A percentile compares a stretch with the other conserved stretches of the same genome.
These are phyloP conservation scores for Diarsia dahlii DNA, from an alignment of 2,888 invertebrate genomes.

Conservation along the genomic window DNA sequence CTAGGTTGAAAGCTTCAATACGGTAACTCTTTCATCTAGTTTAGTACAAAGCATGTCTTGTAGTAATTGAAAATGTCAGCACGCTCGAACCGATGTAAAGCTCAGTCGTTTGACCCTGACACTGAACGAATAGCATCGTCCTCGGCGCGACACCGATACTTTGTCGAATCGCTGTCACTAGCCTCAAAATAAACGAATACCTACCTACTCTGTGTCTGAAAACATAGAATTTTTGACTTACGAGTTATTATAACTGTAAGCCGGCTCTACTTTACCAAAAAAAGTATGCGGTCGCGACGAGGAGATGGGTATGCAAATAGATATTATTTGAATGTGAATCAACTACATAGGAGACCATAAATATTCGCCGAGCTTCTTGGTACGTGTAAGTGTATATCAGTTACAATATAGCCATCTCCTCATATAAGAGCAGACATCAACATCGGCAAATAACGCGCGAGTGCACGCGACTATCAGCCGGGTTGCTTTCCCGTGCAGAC, in stretches of 20 bases:
- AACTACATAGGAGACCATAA: neutral
- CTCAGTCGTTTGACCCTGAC: slow-evolving; percentile 36
- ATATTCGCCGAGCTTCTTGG: neutral
- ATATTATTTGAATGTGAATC: slow-evolving; percentile 3
- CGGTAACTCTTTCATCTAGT: neutral
- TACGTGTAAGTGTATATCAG: neutral
- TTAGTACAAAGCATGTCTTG: neutral
- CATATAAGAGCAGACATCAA: neutral
- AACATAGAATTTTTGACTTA: neutral
- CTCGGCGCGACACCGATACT: neutral
- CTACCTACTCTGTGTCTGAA: no score
- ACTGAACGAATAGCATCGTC: slow-evolving; percentile 1
- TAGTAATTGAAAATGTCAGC: slow-evolving; percentile 48
- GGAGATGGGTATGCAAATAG: neutral
- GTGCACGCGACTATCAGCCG: slow-evolving; percentile 12
- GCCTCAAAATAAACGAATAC: neutral
- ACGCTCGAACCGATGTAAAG: slow-evolving; percentile 26
- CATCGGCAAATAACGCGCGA: slow-evolving; percentile 1
- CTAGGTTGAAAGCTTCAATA: neutral
- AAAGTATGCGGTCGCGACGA: neutral
- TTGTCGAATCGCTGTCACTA: neutral
- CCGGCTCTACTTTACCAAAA: neutral
- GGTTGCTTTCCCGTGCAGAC: slow-evolving; percentile 14
- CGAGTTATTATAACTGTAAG: neutral
- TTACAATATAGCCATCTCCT: neutral